Percentiles rank a stretch among this genome's conserved stretches.
Conservation (phyloP, 2,888 invertebrate genomes). For the Melipona beecheii region DNA sequence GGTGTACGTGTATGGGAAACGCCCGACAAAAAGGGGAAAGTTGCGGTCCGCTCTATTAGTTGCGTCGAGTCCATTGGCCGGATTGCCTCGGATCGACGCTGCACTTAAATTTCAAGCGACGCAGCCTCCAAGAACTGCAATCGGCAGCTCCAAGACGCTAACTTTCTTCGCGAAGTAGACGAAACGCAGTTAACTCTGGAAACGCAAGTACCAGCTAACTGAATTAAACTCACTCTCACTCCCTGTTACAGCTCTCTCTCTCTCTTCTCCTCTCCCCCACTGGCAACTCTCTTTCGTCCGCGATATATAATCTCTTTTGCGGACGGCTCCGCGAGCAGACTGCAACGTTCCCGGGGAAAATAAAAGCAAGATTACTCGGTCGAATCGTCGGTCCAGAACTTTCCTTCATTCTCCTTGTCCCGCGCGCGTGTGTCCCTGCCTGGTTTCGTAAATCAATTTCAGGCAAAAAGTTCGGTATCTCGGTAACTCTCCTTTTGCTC, state of each 20-base stretch:
- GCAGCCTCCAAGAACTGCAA: conserved; percentile 31
- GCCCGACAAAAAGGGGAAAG: conserved; percentile 6
- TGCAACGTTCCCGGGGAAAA: conserved; percentile 26
- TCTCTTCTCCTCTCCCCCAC: not conserved
- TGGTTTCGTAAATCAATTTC: conserved; percentile 7
- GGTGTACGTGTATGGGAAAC: not conserved
- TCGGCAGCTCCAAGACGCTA: conserved; percentile 50
- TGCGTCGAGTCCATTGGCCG: conserved; percentile 46
- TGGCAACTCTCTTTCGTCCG: not conserved
- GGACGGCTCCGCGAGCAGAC: not conserved
- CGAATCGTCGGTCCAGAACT: conserved; percentile 23
- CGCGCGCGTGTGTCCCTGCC: not conserved
- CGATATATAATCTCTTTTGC: conserved; percentile 7
- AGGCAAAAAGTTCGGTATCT: not conserved
- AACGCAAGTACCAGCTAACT: conserved; percentile 62
- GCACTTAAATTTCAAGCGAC: conserved; percentile 45
- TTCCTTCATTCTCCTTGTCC: not conserved
- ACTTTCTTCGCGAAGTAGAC: conserved; percentile 54
- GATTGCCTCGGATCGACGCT: conserved; percentile 41
- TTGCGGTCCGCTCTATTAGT: conserved; percentile 27
- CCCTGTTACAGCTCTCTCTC: not conserved
- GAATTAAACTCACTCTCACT: conserved; percentile 50
- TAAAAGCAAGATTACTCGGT: conserved; percentile 27
- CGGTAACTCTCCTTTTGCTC: not conserved
- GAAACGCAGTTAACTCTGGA: conserved; percentile 60